A percentile compares a stretch with the other conserved stretches of the same genome.
phyloP scores from a whole-genome alignment of 1,140 invertebrate genomes.

The Belonocnema kinseyi region DNA sequence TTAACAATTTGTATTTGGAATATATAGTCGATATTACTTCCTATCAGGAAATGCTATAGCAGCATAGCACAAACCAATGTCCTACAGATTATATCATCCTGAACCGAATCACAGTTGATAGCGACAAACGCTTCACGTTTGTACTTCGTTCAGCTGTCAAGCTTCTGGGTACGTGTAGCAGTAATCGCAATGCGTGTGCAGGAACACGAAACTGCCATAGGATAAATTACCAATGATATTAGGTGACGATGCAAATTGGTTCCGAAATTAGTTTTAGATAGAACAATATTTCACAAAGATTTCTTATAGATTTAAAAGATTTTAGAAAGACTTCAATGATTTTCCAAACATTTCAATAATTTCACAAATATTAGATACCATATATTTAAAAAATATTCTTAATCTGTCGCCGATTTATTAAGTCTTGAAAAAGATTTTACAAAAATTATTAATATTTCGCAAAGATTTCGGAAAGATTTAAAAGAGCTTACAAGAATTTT shows the following conservation, averaged over 20 bases:
- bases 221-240: slow-evolving; percentile 13
- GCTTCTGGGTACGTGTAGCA: background rate
- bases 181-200: slow-evolving; percentile 24
- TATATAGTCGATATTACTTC: background rate
- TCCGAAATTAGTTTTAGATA: background rate
- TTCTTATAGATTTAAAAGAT: too few species aligned
- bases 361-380: too few species aligned
- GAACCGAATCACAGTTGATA: slow-evolving; percentile 17
- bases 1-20: background rate
- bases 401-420: too few species aligned
- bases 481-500: too few species aligned
- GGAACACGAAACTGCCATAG: slow-evolving; percentile 6
- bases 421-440: too few species aligned
- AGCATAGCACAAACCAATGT: background rate
- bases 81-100: background rate
- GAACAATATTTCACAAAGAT: background rate
- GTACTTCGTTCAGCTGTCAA: slow-evolving; percentile 27
- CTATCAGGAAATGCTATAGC: background rate
- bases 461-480: too few species aligned
- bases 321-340: too few species aligned
- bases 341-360: too few species aligned
- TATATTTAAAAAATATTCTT: too few species aligned
- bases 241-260: slow-evolving; percentile 24
- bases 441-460: too few species aligned
- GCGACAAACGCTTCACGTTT: slow-evolving; percentile 2